phyloP scores from a whole-genome alignment of 2,888 invertebrate genomes.

The Lycophotia porphyrea region DNA sequence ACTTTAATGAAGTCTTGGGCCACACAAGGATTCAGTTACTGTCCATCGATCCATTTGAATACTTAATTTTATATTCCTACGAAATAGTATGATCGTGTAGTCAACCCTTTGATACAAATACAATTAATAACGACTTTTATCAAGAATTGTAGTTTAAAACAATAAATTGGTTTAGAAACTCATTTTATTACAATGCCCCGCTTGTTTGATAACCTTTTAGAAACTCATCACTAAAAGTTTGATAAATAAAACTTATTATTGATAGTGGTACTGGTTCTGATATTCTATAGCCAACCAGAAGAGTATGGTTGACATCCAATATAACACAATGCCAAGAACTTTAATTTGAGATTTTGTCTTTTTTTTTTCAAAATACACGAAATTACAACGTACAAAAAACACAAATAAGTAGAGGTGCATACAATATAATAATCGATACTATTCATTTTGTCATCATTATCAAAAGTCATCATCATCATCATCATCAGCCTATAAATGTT shows the following conservation, averaged over 20 bases:
- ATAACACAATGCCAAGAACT: background rate
- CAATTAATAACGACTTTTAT: background rate
- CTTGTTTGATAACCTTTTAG: background rate
- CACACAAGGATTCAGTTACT: background rate
- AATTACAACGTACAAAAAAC: background rate
- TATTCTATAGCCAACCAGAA: background rate
- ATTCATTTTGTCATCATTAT: constrained; percentile 19
- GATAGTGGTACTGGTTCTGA: background rate
- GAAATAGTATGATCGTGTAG: background rate
- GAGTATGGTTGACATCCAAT: background rate
- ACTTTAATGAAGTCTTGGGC: background rate
- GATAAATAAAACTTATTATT: constrained; percentile 28
- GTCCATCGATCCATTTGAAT: constrained; percentile 13
- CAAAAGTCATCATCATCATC: too few species aligned
- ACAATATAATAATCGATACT: background rate
- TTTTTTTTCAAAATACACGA: background rate
- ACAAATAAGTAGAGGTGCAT: background rate
- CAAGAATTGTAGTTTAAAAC: background rate
- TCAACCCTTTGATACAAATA: background rate
- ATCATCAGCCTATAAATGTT: too few species aligned
- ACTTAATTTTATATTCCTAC: background rate
- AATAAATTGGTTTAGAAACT: constrained; percentile 15
- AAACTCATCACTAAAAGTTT: constrained; percentile 20
- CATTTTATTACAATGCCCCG: constrained; percentile 23
- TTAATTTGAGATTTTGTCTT: background rate